These are phyloP conservation scores for Xyrauchen texanus DNA, from an alignment of 2,113 vertebrate genomes.

Conservation along the genomic window DNA sequence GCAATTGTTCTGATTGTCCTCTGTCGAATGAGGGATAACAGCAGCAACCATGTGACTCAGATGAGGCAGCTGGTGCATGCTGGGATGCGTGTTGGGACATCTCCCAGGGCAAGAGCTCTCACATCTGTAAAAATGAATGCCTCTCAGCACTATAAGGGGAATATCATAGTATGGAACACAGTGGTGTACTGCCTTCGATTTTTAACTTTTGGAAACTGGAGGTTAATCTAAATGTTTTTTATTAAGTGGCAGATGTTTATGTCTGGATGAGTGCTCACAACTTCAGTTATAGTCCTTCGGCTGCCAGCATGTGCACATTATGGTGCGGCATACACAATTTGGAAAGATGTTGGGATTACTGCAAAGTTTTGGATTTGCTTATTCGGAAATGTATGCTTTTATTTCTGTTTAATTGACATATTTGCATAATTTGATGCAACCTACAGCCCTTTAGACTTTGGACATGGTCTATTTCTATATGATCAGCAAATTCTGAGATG, in stretches of 20 bases:
- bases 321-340: not conserved
- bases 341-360: not conserved
- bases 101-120: slow-evolving; percentile 10
- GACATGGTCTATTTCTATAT: not conserved
- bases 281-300: not conserved
- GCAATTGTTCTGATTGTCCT: slow-evolving; percentile 22
- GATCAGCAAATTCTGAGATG: slow-evolving; percentile 17
- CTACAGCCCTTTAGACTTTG: not conserved
- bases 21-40: slow-evolving; percentile 13
- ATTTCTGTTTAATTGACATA: slow-evolving; percentile 16
- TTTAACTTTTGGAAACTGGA: not conserved
- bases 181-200: not conserved
- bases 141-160: not conserved
- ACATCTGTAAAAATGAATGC: slow-evolving; percentile 23
- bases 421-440: not conserved
- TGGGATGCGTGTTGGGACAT: slow-evolving; percentile 15
- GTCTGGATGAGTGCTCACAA: not conserved
- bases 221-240: not conserved
- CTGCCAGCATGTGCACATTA: not conserved
- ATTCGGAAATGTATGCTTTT: not conserved
- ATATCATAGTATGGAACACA: not conserved
- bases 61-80: slow-evolving; percentile 24
- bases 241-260: not conserved
- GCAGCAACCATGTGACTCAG: slow-evolving; percentile 12
- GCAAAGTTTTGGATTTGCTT: not conserved